A percentile compares a stretch with the other conserved stretches of the same genome.
Evolutionary conservation across 1,140 invertebrate genomes (phyloP).

Genomic region (Idris sp.): DNA sequence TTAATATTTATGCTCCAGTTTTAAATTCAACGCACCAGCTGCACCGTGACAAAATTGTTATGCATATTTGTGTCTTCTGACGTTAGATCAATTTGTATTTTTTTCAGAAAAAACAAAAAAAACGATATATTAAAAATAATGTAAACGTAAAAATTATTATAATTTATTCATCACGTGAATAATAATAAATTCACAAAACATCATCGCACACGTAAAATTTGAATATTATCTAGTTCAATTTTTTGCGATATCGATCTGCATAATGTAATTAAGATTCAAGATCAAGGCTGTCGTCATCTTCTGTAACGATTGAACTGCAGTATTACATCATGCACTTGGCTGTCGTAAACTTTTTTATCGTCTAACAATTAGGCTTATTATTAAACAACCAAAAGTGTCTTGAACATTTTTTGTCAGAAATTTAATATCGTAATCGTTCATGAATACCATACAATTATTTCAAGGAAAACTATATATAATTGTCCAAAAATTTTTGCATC

Average conservation of each 20-base stretch:
- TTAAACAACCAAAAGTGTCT: conserved; percentile 29
- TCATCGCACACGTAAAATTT: too few species aligned
- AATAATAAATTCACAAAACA: too few species aligned
- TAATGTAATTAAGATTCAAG: conserved; percentile 64
- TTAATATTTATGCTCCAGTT: conserved; percentile 54
- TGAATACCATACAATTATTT: too few species aligned
- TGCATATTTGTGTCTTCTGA: conserved; percentile 20
- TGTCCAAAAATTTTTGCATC: too few species aligned
- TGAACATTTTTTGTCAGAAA: too few species aligned
- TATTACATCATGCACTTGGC: conserved; percentile 64
- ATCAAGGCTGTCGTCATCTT: conserved; percentile 68
- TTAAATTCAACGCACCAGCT: conserved; percentile 20
- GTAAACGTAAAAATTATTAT: too few species aligned
- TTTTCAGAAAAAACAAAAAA: too few species aligned
- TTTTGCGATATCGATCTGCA: conserved; percentile 35
- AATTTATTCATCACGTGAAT: too few species aligned
- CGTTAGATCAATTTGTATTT: too few species aligned
- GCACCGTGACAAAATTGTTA: conserved; percentile 27
- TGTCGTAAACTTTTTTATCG: conserved; percentile 47
- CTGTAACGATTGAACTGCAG: conserved; percentile 64
- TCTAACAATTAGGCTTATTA: conserved; percentile 65
- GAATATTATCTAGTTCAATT: conserved; percentile 16
- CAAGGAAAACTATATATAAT: too few species aligned
- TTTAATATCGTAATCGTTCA: too few species aligned
- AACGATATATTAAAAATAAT: too few species aligned